Evolutionary conservation across 2,113 vertebrate genomes (phyloP), one percentile per base, ranked within the genome.

Genomic region (Sapajus apella): DNA sequence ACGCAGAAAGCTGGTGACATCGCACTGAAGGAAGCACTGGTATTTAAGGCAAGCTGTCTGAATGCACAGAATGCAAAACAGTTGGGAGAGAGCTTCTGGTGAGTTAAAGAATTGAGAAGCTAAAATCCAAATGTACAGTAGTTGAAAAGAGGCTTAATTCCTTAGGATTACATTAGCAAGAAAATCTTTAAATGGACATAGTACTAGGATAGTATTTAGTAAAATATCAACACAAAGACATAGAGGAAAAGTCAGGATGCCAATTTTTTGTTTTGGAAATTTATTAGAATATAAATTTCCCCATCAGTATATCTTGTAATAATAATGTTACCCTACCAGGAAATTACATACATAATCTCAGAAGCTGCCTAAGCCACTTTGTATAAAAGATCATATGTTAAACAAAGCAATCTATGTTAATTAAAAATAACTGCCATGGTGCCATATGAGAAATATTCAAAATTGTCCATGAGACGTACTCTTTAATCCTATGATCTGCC

Each of bases 401-500:
- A 23, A 43, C 2, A 13, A 11, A 84, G 85, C 17, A 9, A 25
- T 2, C 14, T 40, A 3, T 2, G 2, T 1, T 4, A 16, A 14
- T 18, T n/a, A 81, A 90, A 20, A 52, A 6, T 16, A 27, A 52
- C 61, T 23, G 11, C 9, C 66, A 61, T 1, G 40, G 68, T 32
- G 30, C 58, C 83, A 13, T 4, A 3, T 0, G 21, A 76, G 66
- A 35, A 32, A 92, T 82, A 40, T 89, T 96, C 94, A 97, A 75
- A 91, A 79, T 97, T 97, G 96, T 97, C 95, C 97, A 58, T 95
- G 90, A 97, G 89, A n/a, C 95, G 68, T 10, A 13, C 66, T 81
- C 47, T 76, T 72, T 58, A 35, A 50, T 4, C 70, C 96, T 82
- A 32, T 13, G 45, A 52, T 75, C 37, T 21, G 75, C 66, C 35